Conservation (phyloP, 2,113 vertebrate genomes). For the Salvelinus sp. region DNA sequence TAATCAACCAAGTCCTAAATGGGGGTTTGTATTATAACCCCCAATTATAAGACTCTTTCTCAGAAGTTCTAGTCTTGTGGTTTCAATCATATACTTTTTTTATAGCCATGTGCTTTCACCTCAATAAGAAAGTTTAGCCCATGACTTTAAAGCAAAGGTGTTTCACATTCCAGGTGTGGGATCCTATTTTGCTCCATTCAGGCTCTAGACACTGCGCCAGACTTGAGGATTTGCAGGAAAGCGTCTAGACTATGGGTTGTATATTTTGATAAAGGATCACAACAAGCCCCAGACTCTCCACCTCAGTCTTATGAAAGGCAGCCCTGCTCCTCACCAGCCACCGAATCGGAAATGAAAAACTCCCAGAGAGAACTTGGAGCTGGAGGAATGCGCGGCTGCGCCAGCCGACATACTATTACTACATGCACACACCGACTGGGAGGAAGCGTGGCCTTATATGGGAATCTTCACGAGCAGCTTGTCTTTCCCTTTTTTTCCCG, state of each 20-base stretch:
- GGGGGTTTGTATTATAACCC: neutral
- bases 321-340: constrained; percentile 82
- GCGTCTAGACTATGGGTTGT: constrained; percentile 90
- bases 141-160: constrained; percentile 81
- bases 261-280: constrained; percentile 80
- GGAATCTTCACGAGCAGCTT: constrained; percentile 66
- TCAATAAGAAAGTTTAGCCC: constrained; percentile 74
- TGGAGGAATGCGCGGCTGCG: constrained; percentile 84
- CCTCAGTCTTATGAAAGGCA: constrained; percentile 78
- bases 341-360: constrained; percentile 94
- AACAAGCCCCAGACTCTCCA: constrained; percentile 83
- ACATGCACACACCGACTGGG: constrained; percentile 59
- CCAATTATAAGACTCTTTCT: neutral
- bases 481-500: constrained; percentile 38
- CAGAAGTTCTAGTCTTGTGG: constrained; percentile 26
- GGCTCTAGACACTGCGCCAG: constrained; percentile 82
- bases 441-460: constrained; percentile 92
- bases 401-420: constrained; percentile 87
- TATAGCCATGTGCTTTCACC: constrained; percentile 55
- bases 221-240: constrained; percentile 87
- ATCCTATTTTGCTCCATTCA: constrained; percentile 84
- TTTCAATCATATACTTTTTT: constrained; percentile 33
- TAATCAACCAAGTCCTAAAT: neutral
- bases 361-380: constrained; percentile 83
- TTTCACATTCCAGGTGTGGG: constrained; percentile 70